Conservation (phyloP, 1,140 invertebrate genomes). For the Drosophila elegans region DNA sequence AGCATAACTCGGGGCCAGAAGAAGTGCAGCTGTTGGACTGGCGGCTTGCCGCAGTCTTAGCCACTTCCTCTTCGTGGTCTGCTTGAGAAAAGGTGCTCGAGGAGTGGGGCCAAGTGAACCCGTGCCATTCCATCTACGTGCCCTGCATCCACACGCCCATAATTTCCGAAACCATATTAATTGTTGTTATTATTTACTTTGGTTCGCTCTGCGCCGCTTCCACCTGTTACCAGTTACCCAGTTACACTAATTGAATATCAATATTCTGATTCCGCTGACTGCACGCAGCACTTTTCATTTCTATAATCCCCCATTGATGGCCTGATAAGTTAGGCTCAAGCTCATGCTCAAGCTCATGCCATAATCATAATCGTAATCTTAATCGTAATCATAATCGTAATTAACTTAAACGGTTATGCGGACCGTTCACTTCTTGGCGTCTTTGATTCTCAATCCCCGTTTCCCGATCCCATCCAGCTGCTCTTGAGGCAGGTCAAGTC, state of each 20-base stretch:
- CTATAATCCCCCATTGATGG: slow-evolving; percentile 50
- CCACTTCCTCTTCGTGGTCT: slow-evolving; percentile 82
- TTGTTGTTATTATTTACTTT: slow-evolving; percentile 75
- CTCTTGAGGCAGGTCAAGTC: slow-evolving; percentile 64
- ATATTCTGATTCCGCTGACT: slow-evolving; percentile 66
- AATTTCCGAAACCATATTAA: slow-evolving; percentile 66
- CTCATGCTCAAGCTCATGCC: neutral
- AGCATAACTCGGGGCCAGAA: slow-evolving; percentile 54
- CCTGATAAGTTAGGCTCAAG: slow-evolving; percentile 45
- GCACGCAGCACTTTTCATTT: slow-evolving; percentile 59
- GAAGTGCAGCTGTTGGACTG: slow-evolving; percentile 61
- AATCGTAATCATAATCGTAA: slow-evolving; percentile 66
- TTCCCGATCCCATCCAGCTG: slow-evolving; percentile 16
- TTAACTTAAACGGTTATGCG: slow-evolving; percentile 64
- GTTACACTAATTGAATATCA: slow-evolving; percentile 75
- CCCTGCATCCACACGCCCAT: slow-evolving; percentile 43
- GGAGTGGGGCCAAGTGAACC: slow-evolving; percentile 48
- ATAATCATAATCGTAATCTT: slow-evolving; percentile 32
- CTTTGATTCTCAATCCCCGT: slow-evolving; percentile 3
- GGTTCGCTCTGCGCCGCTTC: slow-evolving; percentile 16
- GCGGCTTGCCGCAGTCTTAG: slow-evolving; percentile 79
- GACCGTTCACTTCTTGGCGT: slow-evolving; percentile 46
- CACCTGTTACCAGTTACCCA: slow-evolving; percentile 60
- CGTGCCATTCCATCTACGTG: slow-evolving; percentile 56
- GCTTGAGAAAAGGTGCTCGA: slow-evolving; percentile 45